phyloP scores from a whole-genome alignment of 2,888 invertebrate species.

The Schizotus pectinicornis region DNA sequence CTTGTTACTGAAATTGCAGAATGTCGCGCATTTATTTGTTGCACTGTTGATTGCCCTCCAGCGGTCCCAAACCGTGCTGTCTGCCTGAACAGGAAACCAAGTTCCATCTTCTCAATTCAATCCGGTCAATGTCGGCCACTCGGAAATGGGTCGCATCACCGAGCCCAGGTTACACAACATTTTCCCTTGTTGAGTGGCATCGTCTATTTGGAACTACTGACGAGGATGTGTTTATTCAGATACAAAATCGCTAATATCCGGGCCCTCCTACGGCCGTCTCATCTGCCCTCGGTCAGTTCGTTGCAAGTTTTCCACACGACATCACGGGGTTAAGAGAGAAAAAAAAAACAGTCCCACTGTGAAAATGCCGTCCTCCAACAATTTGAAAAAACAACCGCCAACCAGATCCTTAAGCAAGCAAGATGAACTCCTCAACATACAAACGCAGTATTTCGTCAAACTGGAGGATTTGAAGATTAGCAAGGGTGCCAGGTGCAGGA shows the following conservation, averaged over 20 bases:
- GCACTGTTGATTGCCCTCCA: no score
- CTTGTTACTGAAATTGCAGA: no score
- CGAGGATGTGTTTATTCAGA: slow-evolving; percentile 60
- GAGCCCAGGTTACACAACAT: no score
- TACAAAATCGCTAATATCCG: slow-evolving; percentile 62
- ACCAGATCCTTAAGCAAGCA: slow-evolving; percentile 51
- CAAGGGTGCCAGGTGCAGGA: slow-evolving; percentile 64
- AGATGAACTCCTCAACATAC: slow-evolving; percentile 53
- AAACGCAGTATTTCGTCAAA: slow-evolving; percentile 66
- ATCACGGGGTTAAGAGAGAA: neutral
- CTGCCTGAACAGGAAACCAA: no score
- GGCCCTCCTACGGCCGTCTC: slow-evolving; percentile 53
- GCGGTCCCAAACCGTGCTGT: no score
- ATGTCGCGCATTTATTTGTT: no score
- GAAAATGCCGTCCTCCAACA: slow-evolving; percentile 37
- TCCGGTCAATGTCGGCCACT: no score
- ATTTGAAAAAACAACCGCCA: slow-evolving; percentile 33
- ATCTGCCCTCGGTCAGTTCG: slow-evolving; percentile 40
- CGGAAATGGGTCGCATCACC: no score
- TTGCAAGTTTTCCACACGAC: neutral
- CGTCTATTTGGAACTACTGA: slow-evolving; percentile 48
- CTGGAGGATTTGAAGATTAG: slow-evolving; percentile 67
- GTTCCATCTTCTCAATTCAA: no score
- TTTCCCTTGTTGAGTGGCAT: no score
- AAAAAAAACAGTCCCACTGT: neutral